Evolutionary conservation across 1,140 invertebrate species (phyloP).

Genomic region (Orius insidiosus): DNA sequence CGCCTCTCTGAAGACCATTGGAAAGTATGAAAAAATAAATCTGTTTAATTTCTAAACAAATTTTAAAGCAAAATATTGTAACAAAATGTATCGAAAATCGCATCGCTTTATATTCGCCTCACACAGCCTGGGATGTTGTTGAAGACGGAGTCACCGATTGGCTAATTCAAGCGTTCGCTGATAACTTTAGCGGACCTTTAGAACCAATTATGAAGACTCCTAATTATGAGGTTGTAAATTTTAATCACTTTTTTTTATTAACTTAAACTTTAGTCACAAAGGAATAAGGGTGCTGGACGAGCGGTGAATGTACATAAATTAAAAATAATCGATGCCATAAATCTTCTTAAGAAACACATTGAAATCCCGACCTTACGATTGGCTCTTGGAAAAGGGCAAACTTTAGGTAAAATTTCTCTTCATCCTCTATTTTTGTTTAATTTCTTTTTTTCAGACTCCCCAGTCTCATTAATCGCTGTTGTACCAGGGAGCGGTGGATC

Average conservation of each 20-base stretch:
- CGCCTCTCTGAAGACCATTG: constrained; percentile 44
- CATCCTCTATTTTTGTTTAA: too few species aligned
- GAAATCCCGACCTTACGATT: too few species aligned
- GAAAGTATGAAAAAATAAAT: constrained; percentile 40
- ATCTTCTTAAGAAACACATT: too few species aligned
- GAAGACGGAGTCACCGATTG: constrained; percentile 81
- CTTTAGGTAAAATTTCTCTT: constrained; percentile 1
- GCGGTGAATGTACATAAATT: too few species aligned
- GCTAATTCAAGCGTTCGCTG: constrained; percentile 53
- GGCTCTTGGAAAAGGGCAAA: constrained; percentile 22
- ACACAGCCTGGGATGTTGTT: constrained; percentile 75
- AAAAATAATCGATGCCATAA: too few species aligned
- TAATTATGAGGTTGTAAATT: background rate
- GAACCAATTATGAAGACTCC: constrained; percentile 9
- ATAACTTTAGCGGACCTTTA: background rate
- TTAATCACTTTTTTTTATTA: too few species aligned
- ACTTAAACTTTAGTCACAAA: too few species aligned
- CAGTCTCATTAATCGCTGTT: constrained; percentile 47
- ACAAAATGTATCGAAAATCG: constrained; percentile 62
- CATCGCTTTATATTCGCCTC: constrained; percentile 85
- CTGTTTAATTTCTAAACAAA: constrained; percentile 8
- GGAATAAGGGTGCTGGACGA: too few species aligned
- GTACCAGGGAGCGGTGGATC: constrained; percentile 80
- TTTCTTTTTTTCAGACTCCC: constrained; percentile 22
- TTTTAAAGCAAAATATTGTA: constrained; percentile 55